Evolutionary conservation across 2,797 vertebrate genomes (phyloP).

Genomic region (Karalla daura): DNA sequence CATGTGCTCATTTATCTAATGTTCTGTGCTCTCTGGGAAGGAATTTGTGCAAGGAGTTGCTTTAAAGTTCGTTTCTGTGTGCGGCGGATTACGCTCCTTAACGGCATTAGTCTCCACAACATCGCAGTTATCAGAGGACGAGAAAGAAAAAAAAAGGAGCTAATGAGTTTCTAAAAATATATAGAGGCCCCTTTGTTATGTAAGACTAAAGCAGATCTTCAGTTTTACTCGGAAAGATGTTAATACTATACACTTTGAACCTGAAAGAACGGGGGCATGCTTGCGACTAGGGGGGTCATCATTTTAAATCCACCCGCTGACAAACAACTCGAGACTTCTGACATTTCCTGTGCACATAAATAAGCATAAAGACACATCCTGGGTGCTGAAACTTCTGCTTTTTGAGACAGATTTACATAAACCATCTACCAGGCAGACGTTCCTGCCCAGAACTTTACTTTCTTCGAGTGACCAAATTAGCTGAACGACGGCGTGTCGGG

Average conservation of each 20-base stretch:
- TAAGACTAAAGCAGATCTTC: constrained; percentile 34
- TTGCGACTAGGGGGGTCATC: neutral
- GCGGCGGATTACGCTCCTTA: constrained; percentile 25
- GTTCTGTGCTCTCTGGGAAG: constrained; percentile 15
- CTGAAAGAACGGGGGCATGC: neutral
- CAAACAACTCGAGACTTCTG: neutral
- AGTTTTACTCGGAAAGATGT: constrained; percentile 12
- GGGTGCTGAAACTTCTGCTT: neutral
- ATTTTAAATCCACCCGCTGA: constrained; percentile 3
- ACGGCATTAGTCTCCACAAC: constrained; percentile 35
- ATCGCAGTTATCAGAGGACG: constrained; percentile 5
- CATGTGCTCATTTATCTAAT: constrained; percentile 25
- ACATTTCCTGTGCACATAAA: neutral
- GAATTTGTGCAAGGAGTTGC: constrained; percentile 12
- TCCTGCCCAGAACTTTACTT: constrained; percentile 10
- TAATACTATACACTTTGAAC: constrained; percentile 20
- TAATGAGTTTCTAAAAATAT: constrained; percentile 30
- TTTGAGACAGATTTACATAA: constrained; percentile 7
- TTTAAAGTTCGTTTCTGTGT: constrained; percentile 23
- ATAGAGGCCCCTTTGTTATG: constrained; percentile 1
- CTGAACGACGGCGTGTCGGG: constrained; percentile 35
- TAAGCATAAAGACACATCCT: neutral
- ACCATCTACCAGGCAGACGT: neutral
- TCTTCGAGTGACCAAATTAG: constrained; percentile 21
- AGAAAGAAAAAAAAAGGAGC: constrained; percentile 8